Evolutionary conservation across 2,888 invertebrate genomes (phyloP).

Genomic region (Oxycera nigricornis): DNA sequence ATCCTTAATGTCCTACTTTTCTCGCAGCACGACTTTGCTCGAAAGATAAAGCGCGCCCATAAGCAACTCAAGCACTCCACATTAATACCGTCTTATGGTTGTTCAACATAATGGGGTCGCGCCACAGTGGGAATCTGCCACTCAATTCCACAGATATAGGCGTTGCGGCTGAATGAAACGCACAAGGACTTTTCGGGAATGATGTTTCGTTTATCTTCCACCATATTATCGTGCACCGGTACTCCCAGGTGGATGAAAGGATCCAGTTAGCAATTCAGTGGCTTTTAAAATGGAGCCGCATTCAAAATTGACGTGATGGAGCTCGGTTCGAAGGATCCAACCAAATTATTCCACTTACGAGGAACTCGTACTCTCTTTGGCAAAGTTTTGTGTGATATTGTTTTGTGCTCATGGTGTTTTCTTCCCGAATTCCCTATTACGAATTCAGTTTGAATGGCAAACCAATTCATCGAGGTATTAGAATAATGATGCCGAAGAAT

Average conservation of each 20-base stretch:
- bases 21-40: slow-evolving; percentile 1
- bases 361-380: too few species aligned
- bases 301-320: not conserved
- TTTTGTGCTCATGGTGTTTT: too few species aligned
- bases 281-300: not conserved
- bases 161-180: not conserved
- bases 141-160: not conserved
- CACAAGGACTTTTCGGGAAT: slow-evolving; percentile 1
- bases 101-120: slow-evolving; percentile 44
- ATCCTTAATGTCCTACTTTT: slow-evolving; percentile 31
- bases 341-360: not conserved
- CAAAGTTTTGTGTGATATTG: too few species aligned
- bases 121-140: slow-evolving; percentile 15
- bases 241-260: slow-evolving; percentile 41
- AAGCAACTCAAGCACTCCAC: slow-evolving; percentile 45
- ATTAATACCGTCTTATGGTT: slow-evolving; percentile 46
- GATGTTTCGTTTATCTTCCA: slow-evolving; percentile 40
- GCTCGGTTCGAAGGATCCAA: not conserved
- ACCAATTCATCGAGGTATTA: too few species aligned
- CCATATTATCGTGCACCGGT: slow-evolving; percentile 5
- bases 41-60: slow-evolving; percentile 44
- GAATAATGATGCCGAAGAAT: too few species aligned
- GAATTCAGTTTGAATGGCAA: too few species aligned
- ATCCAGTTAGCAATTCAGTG: slow-evolving; percentile 39
- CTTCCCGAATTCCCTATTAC: too few species aligned